Evolutionary conservation across 2,888 invertebrate species (phyloP), one percentile per base, ranked within the genome.

Genomic region (Cephus spinipes): DNA sequence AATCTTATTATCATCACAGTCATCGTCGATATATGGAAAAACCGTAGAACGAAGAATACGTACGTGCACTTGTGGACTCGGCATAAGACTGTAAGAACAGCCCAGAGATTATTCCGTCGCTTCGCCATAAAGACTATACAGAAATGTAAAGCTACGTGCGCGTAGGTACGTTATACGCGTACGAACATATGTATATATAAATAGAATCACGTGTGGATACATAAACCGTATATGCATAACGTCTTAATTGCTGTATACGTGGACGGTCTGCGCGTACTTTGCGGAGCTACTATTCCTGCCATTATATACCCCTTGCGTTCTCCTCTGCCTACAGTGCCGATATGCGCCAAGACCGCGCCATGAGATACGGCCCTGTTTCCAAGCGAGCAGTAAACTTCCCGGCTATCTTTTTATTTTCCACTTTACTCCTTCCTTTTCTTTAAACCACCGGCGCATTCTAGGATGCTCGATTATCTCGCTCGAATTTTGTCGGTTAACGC

Each of bases 401-500:
- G 55, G 55, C 23, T 55, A 55, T 55, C 55, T 55, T 55, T 55
- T 55, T 55, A 23, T 55, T 55, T 15, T 55, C 55, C 55, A 55
- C 23, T 55, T 55, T 55, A 23, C 23, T 55, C 23, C 23, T 55
- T 55, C 55, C 55, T 55, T 55, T 55, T 55, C 55, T 55, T 55
- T 3, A 55, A 55, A 55, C 55, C 55, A 23, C 55, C 55, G 23
- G 55, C 55, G 55, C 55, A 55, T 55, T 23, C 55, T 55, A 55
- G 55, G 55, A 55, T 23, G 55, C 23, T 23, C 55, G 55, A 55
- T 55, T 31, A 31, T 71, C 71, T 71, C 71, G 31, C 31, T 71
- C 71, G 33, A 71, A 71, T 71, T 71, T 71, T 32, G 31, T 71
- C 32, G 71, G 71, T 71, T 71, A 71, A 71, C 71, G 71, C 71